Conservation (phyloP, 2,888 invertebrate genomes). For the Leucania comma region DNA sequence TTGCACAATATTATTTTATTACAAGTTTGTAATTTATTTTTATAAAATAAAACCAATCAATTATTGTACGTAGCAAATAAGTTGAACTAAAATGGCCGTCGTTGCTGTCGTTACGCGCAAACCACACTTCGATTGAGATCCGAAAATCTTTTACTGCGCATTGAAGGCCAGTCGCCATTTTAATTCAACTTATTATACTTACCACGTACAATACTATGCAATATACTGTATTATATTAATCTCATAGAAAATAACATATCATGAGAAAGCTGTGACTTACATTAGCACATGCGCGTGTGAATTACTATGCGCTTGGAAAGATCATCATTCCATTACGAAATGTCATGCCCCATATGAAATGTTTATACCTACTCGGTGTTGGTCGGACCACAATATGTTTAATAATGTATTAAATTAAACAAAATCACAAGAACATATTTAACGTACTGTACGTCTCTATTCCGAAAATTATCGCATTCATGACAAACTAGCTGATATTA, state of each 20-base stretch:
- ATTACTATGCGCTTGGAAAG: slow-evolving; percentile 71
- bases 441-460: neutral
- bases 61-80: too few relatives aligned
- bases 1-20: too few relatives aligned
- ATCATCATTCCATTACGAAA: slow-evolving; percentile 70
- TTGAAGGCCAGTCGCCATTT: too few relatives aligned
- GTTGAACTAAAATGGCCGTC: too few relatives aligned
- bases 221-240: slow-evolving; percentile 2
- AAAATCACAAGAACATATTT: neutral
- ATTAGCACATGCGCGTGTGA: slow-evolving; percentile 74
- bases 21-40: neutral
- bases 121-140: too few relatives aligned
- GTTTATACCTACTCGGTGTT: slow-evolving; percentile 17
- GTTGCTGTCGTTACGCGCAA: too few relatives aligned
- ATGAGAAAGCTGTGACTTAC: slow-evolving; percentile 76
- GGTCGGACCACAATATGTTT: neutral
- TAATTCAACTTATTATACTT: too few relatives aligned
- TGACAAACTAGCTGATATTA: neutral
- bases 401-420: neutral
- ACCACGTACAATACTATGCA: too few relatives aligned
- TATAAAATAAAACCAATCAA: neutral
- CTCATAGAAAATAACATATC: slow-evolving; percentile 44
- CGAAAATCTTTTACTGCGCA: too few relatives aligned
- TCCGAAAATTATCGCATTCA: neutral
- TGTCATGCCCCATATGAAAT: slow-evolving; percentile 42